These are phyloP conservation scores for Turdus rufiventris DNA, from an alignment of 2,113 vertebrate genomes.

Conservation along the genomic window DNA sequence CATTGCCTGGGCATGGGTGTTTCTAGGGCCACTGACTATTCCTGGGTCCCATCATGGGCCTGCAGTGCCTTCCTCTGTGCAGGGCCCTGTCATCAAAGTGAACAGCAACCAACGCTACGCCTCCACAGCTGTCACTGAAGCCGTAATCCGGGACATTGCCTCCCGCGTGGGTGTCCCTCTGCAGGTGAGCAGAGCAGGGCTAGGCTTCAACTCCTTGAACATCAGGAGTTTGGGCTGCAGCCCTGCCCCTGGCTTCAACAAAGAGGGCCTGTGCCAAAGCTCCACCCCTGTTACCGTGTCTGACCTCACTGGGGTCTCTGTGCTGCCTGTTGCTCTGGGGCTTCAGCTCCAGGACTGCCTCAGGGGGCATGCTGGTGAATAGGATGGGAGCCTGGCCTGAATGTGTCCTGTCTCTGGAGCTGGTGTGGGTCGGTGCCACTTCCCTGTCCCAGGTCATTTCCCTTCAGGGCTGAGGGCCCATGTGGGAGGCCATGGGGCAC, in stretches of 20 bases:
- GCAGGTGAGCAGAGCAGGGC: constrained; percentile 75
- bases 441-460: background rate
- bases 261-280: background rate
- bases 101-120: constrained; percentile 97
- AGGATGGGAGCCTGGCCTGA: background rate
- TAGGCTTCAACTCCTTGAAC: background rate
- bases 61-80: background rate
- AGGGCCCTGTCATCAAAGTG: constrained; percentile 97
- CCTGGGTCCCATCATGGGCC: rapidly evolving
- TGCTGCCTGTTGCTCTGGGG: background rate
- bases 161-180: constrained; percentile 80
- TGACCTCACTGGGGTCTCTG: rapidly evolving
- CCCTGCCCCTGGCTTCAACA: background rate
- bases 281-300: background rate
- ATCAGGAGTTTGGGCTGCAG: background rate
- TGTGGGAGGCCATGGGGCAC: background rate
- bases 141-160: constrained; percentile 85
- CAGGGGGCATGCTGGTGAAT: background rate
- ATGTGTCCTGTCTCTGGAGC: rapidly evolving
- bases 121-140: constrained; percentile 89
- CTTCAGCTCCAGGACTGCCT: rapidly evolving
- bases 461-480: background rate
- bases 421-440: rapidly evolving
- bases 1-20: background rate
- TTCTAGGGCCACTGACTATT: background rate